These are phyloP conservation scores for Dolomedes plantarius DNA, from an alignment of 2,888 invertebrate species.

Conservation along the genomic window DNA sequence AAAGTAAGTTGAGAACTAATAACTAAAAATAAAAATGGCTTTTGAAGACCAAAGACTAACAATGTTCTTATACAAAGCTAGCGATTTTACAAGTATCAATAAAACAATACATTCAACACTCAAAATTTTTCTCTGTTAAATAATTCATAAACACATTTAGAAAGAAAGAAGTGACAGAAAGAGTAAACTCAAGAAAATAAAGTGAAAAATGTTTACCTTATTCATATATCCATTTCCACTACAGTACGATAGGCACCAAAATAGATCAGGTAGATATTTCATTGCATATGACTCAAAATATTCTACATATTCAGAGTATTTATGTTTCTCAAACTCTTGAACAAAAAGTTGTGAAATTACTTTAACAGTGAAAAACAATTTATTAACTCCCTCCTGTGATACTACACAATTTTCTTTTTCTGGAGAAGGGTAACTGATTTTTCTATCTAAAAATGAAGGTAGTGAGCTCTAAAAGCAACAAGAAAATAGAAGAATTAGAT, in stretches of 20 bases:
- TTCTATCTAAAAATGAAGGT: constrained; percentile 20
- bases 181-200: no score
- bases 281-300: constrained; percentile 16
- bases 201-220: no score
- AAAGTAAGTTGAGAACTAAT: no score
- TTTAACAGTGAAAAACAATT: background rate
- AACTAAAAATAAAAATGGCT: no score
- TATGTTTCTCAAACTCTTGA: background rate
- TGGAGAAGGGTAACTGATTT: constrained; percentile 21
- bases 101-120: no score
- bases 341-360: constrained; percentile 7
- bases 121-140: no score
- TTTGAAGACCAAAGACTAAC: no score
- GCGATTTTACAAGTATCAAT: no score
- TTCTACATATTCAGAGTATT: no score
- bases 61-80: no score
- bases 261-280: constrained; percentile 4
- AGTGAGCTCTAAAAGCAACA: constrained; percentile 23
- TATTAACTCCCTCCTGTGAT: background rate
- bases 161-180: no score
- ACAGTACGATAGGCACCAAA: constrained; percentile 31
- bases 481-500: background rate
- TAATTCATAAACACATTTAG: no score
- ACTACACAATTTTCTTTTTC: background rate
- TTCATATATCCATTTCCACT: constrained; percentile 12